phyloP scores from a whole-genome alignment of 2,797 vertebrate species.

The Leuciscus waleckii region DNA sequence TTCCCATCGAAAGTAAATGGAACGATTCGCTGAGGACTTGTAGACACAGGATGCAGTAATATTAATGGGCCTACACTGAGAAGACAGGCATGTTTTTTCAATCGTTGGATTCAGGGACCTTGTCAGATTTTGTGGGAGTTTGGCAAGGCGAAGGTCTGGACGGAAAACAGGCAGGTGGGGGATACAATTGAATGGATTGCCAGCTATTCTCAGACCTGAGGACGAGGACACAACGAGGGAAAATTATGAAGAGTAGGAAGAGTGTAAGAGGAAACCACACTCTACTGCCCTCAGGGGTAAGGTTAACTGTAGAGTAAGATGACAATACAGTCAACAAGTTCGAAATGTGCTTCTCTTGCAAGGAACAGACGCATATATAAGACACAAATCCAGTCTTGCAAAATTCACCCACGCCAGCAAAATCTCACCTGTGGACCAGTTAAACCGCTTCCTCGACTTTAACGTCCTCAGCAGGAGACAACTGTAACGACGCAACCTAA shows the following conservation, averaged over 20 bases:
- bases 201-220: slow-evolving; percentile 26
- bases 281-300: slow-evolving; percentile 34
- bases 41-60: slow-evolving; percentile 44
- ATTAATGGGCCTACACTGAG: slow-evolving; percentile 28
- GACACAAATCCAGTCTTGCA: slow-evolving; percentile 35
- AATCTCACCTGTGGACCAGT: slow-evolving; percentile 64
- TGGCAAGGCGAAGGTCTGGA: neutral
- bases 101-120: neutral
- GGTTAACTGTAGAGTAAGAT: slow-evolving; percentile 22
- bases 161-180: neutral
- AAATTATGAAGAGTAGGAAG: slow-evolving; percentile 17
- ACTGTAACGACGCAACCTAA: slow-evolving; percentile 69
- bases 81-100: slow-evolving; percentile 32
- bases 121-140: slow-evolving; percentile 1
- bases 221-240: slow-evolving; percentile 44
- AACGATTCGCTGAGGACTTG: slow-evolving; percentile 11
- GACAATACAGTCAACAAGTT: slow-evolving; percentile 54
- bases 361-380: slow-evolving; percentile 50
- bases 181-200: neutral
- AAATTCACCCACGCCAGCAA: slow-evolving; percentile 40
- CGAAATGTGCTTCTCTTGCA: slow-evolving; percentile 44
- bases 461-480: slow-evolving; percentile 44
- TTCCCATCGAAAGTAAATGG: slow-evolving; percentile 17
- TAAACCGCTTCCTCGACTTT: slow-evolving; percentile 55
- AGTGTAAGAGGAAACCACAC: slow-evolving; percentile 18